A percentile compares a stretch with the other conserved stretches of the same genome.
phyloP scores from a whole-genome alignment of 2,888 invertebrate genomes.

The Chloroclysta siterata region DNA sequence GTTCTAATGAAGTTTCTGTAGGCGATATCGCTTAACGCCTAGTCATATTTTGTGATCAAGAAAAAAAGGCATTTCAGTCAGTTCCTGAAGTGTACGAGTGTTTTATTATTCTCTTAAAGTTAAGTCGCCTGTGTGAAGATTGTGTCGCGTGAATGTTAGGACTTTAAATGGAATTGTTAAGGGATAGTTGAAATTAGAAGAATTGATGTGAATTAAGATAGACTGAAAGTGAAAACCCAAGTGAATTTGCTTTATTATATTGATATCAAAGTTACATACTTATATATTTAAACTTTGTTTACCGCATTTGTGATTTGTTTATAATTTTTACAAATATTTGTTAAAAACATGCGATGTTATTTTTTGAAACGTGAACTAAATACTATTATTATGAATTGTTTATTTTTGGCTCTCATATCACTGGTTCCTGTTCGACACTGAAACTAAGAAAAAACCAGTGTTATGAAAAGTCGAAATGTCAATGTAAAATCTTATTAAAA shows the following conservation, averaged over 20 bases:
- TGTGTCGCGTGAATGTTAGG: slow-evolving; percentile 9
- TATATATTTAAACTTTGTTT: slow-evolving; percentile 8
- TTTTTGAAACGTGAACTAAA: slow-evolving; percentile 3
- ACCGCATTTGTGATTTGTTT: slow-evolving; percentile 30
- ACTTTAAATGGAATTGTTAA: slow-evolving; percentile 9
- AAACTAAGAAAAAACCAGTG: slow-evolving; percentile 1
- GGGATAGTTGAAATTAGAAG: slow-evolving; percentile 8
- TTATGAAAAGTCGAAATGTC: neutral
- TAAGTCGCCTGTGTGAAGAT: slow-evolving; percentile 15
- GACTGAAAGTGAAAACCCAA: slow-evolving; percentile 27
- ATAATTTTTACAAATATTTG: slow-evolving; percentile 11
- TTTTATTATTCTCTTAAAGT: slow-evolving; percentile 10
- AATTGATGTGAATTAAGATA: slow-evolving; percentile 17
- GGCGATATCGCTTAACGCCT: slow-evolving; percentile 36
- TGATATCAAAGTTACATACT: slow-evolving; percentile 16
- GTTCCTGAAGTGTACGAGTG: slow-evolving; percentile 26
- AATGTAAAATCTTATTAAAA: slow-evolving; percentile 2
- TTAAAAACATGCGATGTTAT: slow-evolving; percentile 2
- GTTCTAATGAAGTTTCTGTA: slow-evolving; percentile 6
- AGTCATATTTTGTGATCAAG: slow-evolving; percentile 39
- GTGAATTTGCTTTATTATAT: slow-evolving; percentile 24
- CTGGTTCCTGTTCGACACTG: neutral
- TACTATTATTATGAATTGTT: neutral
- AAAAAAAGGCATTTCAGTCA: slow-evolving; percentile 20
- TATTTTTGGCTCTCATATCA: neutral